phyloP scores from a whole-genome alignment of 2,888 invertebrate genomes.

The Euplexia lucipara region DNA sequence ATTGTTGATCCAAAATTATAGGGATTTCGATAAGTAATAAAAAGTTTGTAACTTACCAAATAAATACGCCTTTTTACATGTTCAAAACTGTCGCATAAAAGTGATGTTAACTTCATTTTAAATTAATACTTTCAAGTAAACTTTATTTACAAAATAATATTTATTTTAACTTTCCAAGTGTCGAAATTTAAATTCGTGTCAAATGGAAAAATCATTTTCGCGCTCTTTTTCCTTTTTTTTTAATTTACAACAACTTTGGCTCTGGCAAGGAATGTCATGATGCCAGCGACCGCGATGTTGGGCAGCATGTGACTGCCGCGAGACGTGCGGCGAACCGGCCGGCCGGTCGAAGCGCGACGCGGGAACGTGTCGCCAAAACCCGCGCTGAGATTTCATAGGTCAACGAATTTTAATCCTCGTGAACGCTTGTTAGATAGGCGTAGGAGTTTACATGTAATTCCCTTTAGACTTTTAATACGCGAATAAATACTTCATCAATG shows the following conservation, averaged over 20 bases:
- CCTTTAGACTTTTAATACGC: not conserved
- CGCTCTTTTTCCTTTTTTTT: conserved; percentile 47
- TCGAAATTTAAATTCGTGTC: conserved; percentile 39
- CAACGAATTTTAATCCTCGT: conserved; percentile 48
- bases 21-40: not conserved
- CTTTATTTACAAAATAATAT: conserved; percentile 20
- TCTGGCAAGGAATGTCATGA: conserved; percentile 40
- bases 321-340: conserved; percentile 58
- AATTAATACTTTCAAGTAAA: conserved; percentile 29
- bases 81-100: conserved; percentile 72
- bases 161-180: conserved; percentile 14
- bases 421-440: conserved; percentile 18
- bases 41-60: conserved; percentile 76
- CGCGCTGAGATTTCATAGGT: conserved; percentile 54
- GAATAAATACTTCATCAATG: not conserved
- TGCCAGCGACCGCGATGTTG: conserved; percentile 62
- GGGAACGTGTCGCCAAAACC: conserved; percentile 55
- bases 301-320: conserved; percentile 73
- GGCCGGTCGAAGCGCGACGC: conserved; percentile 25
- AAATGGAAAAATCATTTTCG: conserved; percentile 53
- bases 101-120: conserved; percentile 71
- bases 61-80: conserved; percentile 77
- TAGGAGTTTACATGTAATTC: conserved; percentile 32
- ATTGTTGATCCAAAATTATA: not conserved
- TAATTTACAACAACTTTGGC: conserved; percentile 35